Percentiles rank a stretch among this genome's conserved stretches.
These are phyloP conservation scores for Albula goreensis DNA, from an alignment of 2,113 vertebrate species.

Conservation along the genomic window DNA sequence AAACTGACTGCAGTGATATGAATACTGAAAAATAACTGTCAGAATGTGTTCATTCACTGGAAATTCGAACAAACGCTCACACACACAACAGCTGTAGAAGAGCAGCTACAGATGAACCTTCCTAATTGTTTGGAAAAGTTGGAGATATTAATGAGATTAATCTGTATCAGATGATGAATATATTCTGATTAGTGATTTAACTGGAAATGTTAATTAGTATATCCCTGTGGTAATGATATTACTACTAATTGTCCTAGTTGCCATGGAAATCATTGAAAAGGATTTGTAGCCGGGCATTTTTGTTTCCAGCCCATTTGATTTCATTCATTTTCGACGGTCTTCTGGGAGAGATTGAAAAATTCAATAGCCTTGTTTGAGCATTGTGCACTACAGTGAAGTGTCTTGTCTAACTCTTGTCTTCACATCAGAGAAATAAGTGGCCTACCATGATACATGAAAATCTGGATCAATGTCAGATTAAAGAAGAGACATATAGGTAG, in stretches of 20 bases:
- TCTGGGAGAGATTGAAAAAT: neutral
- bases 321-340: neutral
- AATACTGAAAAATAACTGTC: slow-evolving; percentile 68
- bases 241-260: slow-evolving; percentile 10
- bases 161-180: slow-evolving; percentile 61
- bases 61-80: slow-evolving; percentile 48
- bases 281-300: neutral
- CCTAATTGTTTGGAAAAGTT: slow-evolving; percentile 52
- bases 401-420: neutral
- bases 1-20: slow-evolving; percentile 69
- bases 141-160: slow-evolving; percentile 68
- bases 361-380: neutral
- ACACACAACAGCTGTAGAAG: slow-evolving; percentile 44
- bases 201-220: slow-evolving; percentile 51
- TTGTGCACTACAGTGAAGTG: neutral
- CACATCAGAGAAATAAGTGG: neutral
- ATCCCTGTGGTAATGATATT: slow-evolving; percentile 35
- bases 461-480: neutral
- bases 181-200: slow-evolving; percentile 62
- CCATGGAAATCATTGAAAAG: neutral
- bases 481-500: neutral
- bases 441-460: slow-evolving; percentile 1
- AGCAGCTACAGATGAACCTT: slow-evolving; percentile 57
- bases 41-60: slow-evolving; percentile 51
- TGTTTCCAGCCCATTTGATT: neutral